A percentile compares a stretch with the other conserved stretches of the same genome.
Conservation (phyloP, 2,113 vertebrate species). For the Saccopteryx bilineata region DNA sequence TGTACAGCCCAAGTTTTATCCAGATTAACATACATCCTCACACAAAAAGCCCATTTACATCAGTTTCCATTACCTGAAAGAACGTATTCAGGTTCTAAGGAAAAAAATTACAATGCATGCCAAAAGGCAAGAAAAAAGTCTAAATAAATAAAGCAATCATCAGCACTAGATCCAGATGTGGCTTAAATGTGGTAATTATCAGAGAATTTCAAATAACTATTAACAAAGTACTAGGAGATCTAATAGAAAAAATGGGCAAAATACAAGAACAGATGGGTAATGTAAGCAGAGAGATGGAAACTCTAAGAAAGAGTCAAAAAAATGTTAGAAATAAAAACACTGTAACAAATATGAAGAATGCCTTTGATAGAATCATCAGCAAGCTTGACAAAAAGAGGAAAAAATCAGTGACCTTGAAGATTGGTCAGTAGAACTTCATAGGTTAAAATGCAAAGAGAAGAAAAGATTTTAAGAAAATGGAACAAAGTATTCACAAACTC, state of each 20-base stretch:
- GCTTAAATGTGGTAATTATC: neutral
- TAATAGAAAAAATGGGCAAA: neutral
- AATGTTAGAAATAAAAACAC: conserved; percentile 5
- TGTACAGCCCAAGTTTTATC: neutral
- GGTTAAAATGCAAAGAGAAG: neutral
- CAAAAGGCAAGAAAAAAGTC: neutral
- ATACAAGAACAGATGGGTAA: neutral
- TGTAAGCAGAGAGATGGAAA: neutral
- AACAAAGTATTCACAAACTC: neutral
- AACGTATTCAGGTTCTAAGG: neutral
- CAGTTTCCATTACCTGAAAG: neutral
- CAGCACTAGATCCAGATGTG: neutral
- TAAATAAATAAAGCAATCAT: neutral
- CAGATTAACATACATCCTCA: conserved; percentile 21
- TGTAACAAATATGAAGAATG: neutral
- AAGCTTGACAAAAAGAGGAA: neutral
- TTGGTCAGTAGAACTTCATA: neutral
- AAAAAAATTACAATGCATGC: neutral
- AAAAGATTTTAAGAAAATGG: neutral
- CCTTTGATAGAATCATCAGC: neutral
- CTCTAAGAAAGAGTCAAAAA: neutral
- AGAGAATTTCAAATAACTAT: neutral
- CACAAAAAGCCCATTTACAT: neutral
- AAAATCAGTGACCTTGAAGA: neutral
- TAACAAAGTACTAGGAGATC: neutral